These are phyloP conservation scores for Charina bottae DNA, from an alignment of 2,113 vertebrate species.

Conservation along the genomic window DNA sequence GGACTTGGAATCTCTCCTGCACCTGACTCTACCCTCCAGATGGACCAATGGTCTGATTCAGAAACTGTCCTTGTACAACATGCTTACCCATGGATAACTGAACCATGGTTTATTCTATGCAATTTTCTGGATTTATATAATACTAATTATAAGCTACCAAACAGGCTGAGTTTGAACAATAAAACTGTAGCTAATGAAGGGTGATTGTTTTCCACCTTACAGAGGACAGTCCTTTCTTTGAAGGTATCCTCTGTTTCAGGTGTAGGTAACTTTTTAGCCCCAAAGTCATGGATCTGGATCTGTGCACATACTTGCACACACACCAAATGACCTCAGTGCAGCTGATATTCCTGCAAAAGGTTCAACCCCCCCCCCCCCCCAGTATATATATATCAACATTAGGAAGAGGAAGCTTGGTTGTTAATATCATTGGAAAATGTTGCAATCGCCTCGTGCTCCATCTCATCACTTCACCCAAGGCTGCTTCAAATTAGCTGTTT, in stretches of 20 bases:
- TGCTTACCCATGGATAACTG: background rate
- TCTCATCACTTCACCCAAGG: background rate
- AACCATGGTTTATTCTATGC: background rate
- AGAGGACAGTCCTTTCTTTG: background rate
- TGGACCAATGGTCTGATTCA: background rate
- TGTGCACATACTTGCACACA: background rate
- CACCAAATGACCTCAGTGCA: background rate
- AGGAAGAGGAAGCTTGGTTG: background rate
- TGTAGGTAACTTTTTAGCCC: background rate
- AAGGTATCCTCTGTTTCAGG: background rate
- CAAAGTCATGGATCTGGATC: background rate
- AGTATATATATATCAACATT: background rate
- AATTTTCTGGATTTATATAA: background rate
- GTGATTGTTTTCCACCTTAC: background rate
- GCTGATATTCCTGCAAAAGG: background rate
- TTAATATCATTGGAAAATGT: background rate
- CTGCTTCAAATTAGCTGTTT: background rate
- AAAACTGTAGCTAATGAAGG: background rate
- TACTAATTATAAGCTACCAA: background rate
- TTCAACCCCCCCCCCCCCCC: background rate
- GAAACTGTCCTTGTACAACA: background rate
- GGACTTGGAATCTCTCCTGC: background rate
- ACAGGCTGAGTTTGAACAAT: background rate
- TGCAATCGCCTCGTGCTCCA: background rate
- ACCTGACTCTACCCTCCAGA: background rate